Conservation (phyloP, 2,797 vertebrate species). For the Acropternis orthonyx region DNA sequence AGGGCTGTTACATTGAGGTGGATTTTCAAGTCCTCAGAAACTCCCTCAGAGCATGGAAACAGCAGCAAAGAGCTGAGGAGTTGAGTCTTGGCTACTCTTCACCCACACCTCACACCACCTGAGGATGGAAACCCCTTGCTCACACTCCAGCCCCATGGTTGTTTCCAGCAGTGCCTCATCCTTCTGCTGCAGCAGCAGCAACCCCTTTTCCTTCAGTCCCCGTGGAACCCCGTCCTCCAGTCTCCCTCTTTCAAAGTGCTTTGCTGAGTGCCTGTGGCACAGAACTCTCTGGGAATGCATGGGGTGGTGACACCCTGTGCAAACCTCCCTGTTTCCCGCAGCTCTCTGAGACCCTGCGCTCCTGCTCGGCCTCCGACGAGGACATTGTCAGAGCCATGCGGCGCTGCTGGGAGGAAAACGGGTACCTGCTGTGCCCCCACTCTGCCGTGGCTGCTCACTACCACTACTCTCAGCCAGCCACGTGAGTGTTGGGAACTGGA, state of each 20-base stretch:
- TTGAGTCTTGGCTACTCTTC: not conserved
- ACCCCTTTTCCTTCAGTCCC: not conserved
- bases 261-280: not conserved
- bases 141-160: fast-evolving
- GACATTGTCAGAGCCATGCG: constrained; percentile 82
- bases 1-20: not conserved
- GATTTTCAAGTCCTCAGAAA: not conserved
- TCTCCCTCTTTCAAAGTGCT: not conserved
- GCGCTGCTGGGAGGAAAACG: constrained; percentile 90
- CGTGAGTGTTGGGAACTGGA: fast-evolving
- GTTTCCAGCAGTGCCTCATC: not conserved
- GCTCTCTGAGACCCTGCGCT: constrained; percentile 76
- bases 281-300: fast-evolving
- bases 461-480: constrained; percentile 78
- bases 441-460: constrained; percentile 86
- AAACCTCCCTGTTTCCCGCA: constrained; percentile 1
- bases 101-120: fast-evolving
- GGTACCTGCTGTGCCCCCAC: constrained; percentile 91
- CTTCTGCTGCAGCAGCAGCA: not conserved
- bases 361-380: constrained; percentile 78
- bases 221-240: not conserved
- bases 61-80: not conserved
- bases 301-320: not conserved
- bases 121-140: not conserved
- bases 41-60: not conserved